phyloP scores from a whole-genome alignment of 2,113 vertebrate species.

The Electrona antarctica region DNA sequence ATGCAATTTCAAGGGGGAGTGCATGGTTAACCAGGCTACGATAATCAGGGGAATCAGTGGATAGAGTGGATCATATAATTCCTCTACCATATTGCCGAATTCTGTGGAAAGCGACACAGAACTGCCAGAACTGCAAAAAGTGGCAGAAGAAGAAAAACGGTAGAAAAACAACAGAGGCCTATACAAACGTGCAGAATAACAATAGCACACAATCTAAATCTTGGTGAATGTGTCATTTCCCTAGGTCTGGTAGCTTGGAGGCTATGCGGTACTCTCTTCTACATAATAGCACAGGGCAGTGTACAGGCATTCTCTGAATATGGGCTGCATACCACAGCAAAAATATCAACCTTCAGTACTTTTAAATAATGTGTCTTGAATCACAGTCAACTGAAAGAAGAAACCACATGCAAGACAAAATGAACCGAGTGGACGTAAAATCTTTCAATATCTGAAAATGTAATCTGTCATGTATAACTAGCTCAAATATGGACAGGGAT shows the following conservation, averaged over 20 bases:
- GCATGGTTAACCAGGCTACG: too few relatives aligned
- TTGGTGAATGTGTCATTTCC: not conserved
- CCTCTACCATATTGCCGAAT: too few relatives aligned
- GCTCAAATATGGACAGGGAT: not conserved
- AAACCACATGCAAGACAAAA: not conserved
- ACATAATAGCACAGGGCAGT: not conserved
- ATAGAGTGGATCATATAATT: too few relatives aligned
- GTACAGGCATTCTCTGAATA: not conserved
- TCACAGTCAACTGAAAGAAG: constrained; percentile 8
- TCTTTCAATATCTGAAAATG: constrained; percentile 38
- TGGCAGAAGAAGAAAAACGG: too few relatives aligned
- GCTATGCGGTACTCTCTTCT: not conserved
- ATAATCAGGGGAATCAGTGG: too few relatives aligned
- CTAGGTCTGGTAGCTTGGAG: not conserved
- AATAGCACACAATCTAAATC: constrained; percentile 12
- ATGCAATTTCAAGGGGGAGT: too few relatives aligned
- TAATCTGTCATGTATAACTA: constrained; percentile 10
- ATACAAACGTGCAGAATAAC: too few relatives aligned
- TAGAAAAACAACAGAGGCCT: too few relatives aligned
- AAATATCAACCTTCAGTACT: constrained; percentile 12
- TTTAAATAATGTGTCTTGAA: constrained; percentile 17
- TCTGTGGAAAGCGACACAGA: too few relatives aligned
- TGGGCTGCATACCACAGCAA: not conserved
- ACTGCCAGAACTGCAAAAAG: too few relatives aligned
- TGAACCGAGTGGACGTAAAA: constrained; percentile 1